Conservation (phyloP, 1,140 invertebrate species). For the Dendroctonus ponderosae region DNA sequence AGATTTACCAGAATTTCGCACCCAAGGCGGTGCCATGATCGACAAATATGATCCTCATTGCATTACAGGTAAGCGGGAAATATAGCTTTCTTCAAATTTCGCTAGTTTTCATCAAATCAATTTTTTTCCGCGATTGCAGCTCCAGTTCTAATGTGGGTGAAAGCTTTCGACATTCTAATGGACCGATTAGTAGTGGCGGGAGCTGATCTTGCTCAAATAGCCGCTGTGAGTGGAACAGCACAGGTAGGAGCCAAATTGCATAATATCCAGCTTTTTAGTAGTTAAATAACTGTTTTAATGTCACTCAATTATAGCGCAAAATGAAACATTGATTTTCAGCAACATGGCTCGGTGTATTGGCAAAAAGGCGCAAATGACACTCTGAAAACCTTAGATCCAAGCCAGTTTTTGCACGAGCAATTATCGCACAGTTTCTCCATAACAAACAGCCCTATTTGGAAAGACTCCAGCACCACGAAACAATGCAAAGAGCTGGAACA, state of each 20-base stretch:
- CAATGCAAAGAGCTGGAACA: slow-evolving; percentile 81
- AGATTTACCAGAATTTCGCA: slow-evolving; percentile 87
- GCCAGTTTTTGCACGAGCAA: slow-evolving; percentile 81
- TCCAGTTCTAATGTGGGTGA: slow-evolving; percentile 91
- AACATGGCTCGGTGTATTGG: slow-evolving; percentile 98
- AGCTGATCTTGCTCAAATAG: slow-evolving; percentile 78
- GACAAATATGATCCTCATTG: slow-evolving; percentile 57
- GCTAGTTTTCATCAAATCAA: background rate
- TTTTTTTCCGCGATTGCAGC: slow-evolving; percentile 46
- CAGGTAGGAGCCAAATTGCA: slow-evolving; percentile 64
- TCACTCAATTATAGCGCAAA: too few relatives aligned
- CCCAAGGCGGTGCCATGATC: slow-evolving; percentile 75
- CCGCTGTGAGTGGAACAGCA: slow-evolving; percentile 82
- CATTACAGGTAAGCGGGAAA: slow-evolving; percentile 55
- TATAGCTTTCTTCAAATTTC: background rate
- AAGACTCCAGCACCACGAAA: slow-evolving; percentile 86
- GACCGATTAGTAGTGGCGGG: slow-evolving; percentile 78
- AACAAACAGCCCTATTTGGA: slow-evolving; percentile 89
- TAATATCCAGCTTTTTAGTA: background rate
- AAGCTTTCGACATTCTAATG: slow-evolving; percentile 88
- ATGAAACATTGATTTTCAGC: slow-evolving; percentile 56
- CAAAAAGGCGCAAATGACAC: slow-evolving; percentile 66
- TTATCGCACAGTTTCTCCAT: slow-evolving; percentile 75
- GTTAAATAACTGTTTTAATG: too few relatives aligned
- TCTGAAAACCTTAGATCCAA: slow-evolving; percentile 66